Evolutionary conservation across 2,888 invertebrate species (phyloP), one percentile per base, ranked within the genome.

Genomic region (Leucozona laternaria): DNA sequence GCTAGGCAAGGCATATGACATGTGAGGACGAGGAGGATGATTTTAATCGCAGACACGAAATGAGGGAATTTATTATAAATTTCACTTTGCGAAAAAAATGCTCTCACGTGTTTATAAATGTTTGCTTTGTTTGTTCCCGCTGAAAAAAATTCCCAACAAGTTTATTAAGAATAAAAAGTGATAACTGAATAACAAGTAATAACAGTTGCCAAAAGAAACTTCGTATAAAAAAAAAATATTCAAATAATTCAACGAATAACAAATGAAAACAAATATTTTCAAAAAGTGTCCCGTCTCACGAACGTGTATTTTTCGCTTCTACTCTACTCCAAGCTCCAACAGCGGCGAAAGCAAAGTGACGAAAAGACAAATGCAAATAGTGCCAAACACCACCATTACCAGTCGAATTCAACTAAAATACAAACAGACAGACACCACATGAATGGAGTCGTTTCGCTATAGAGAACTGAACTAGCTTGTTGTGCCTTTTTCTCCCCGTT

Each of bases 311-410:
- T 28, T 31, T 25, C 25, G n/a, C 40, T 64, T 43, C 64, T 60
- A 70, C 71, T 76, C 58, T 25, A 66, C 66, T 79, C 58, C 28
- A 79, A 76, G 60, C 66, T 79, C 58, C 28, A 79, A 76, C 71
- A 84, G 66, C 76, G 57, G 79, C 79, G 84, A 79, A 79, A 75
- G 64, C 84, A 58, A 84, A 84, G 75, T 84, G 84, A 79, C 75
- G n/a, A 84, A 84, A 57, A 71, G 79, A 43, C 75, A 48, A 79
- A 76, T 40, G 68, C 73, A 55, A 75, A 60, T 40, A 28, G 8
- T 53, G 48, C 66, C 31, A 66, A 48, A 34, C 45, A 66, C 66
- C 15, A 15, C 40, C 31, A 66, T 7, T 25, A n/a, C n/a, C n/a
- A 2, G 31, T 31, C 8, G 31, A 5, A 22, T 34, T 31, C 70